Evolutionary conservation across 2,113 vertebrate species (phyloP).

Genomic region (Limnothrissa miodon): DNA sequence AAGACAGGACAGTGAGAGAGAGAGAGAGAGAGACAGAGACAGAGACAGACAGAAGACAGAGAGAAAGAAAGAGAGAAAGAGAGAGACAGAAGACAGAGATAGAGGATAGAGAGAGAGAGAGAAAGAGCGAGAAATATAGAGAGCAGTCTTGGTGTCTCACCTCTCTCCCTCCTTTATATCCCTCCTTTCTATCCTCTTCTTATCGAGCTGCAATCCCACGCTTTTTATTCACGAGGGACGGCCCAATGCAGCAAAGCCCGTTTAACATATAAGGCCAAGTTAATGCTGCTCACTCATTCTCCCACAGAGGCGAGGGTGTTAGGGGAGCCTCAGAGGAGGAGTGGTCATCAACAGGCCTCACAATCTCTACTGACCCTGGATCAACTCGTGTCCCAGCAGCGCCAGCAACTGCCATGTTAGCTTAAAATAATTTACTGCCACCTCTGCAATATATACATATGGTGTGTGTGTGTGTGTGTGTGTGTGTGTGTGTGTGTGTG

Average conservation of each 20-base stretch:
- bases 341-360: neutral
- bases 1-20: neutral
- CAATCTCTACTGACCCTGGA: neutral
- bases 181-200: neutral
- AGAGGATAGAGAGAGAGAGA: neutral
- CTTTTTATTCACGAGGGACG: conserved; percentile 3
- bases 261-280: neutral
- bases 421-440: too few species aligned
- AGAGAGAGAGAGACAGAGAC: neutral
- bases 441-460: too few species aligned
- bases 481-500: too few species aligned
- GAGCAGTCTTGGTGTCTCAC: neutral
- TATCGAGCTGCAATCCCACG: neutral
- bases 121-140: neutral
- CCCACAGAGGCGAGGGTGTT: neutral
- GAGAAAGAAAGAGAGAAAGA: neutral
- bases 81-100: neutral
- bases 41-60: neutral
- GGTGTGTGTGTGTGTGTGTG: too few species aligned
- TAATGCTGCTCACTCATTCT: conserved; percentile 6
- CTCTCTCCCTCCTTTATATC: neutral
- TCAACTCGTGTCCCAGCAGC: neutral
- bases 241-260: neutral
- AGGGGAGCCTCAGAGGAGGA: neutral
- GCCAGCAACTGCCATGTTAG: neutral